Base-by-base conservation (phyloP, 2,888 invertebrate species). In the Lepetodrilus schrolli region DNA sequence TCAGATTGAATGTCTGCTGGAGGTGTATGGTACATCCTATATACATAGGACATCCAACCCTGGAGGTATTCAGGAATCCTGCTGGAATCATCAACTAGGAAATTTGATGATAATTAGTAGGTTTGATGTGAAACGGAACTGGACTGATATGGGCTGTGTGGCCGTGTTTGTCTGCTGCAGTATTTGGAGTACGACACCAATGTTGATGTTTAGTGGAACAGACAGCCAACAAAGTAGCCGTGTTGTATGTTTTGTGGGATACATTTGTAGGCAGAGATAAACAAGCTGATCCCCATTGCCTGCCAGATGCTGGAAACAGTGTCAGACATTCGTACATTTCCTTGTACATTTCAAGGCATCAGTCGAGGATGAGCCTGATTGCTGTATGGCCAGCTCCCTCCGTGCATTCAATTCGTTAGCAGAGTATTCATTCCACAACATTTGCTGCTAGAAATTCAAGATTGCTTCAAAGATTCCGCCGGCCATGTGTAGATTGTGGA, bases 401-500 rank as follows among this genome's bases (percentile, higher is more conserved):
- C 43, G 13, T 10, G 10, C 58, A 26, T 58, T 58, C 21, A 30
- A 23, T 58, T 58, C 34, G 13, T 58, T 30, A 58, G 58, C 58
- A 26, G 30, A 30, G 58, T 58, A 58, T 58, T 30, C 58, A 58
- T 58, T 58, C 30, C 58, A 30, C 58, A 23, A n/a, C 58, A 58
- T 58, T 58, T 58, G 58, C 58, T 58, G 10, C 5, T 30, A 21
- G 58, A 58, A 58, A 58, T 58, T 58, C 58, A 58, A 58, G 58
- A 58, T 58, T 58, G 58, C 58, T 58, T 58, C 58, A 58, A 58
- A 58, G 58, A 58, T 58, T 30, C 30, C 4, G 26, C 30, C 21
- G n/a, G 58, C 58, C 58, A 58, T 58, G 21, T 58, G 58, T 58
- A 58, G 58, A 58, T 58, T 17, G 58, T 30, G 13, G 58, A 58